phyloP scores from a whole-genome alignment of 1,140 invertebrate genomes.

The Drosophila hydei region DNA sequence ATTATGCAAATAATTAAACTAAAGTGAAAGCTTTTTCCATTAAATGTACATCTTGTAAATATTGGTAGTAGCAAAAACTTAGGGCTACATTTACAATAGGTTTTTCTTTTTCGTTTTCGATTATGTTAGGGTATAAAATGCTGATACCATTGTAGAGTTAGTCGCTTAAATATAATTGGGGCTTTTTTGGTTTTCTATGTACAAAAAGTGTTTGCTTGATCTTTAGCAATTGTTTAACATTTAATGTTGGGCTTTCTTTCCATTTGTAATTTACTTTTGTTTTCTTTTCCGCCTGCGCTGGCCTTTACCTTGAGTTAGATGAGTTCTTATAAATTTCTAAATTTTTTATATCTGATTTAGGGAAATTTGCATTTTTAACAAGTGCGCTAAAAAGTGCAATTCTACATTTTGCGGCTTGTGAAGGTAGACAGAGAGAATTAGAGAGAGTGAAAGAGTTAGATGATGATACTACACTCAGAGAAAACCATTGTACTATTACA shows the following conservation, averaged over 20 bases:
- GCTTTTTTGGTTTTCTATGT: constrained; percentile 61
- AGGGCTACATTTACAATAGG: constrained; percentile 74
- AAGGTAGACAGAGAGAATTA: constrained; percentile 4
- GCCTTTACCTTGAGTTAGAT: constrained; percentile 7
- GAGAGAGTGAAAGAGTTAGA: constrained; percentile 10
- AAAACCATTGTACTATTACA: neutral
- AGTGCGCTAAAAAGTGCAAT: constrained; percentile 84
- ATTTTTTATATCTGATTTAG: neutral
- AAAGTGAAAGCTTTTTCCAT: constrained; percentile 81
- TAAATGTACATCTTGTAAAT: constrained; percentile 78
- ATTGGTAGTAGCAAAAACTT: constrained; percentile 81
- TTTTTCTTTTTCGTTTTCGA: constrained; percentile 28
- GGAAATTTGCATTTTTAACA: constrained; percentile 83
- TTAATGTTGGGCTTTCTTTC: constrained; percentile 55
- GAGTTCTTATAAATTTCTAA: constrained; percentile 1
- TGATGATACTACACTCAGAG: neutral
- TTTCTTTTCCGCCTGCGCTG: constrained; percentile 20
- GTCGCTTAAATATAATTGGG: constrained; percentile 58
- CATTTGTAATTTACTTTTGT: constrained; percentile 15
- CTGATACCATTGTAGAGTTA: constrained; percentile 50
- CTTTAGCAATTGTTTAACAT: constrained; percentile 56
- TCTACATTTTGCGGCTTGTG: constrained; percentile 24
- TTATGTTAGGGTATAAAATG: constrained; percentile 64
- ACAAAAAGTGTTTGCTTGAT: constrained; percentile 42
- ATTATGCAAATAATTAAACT: constrained; percentile 82